Base-by-base conservation (phyloP, 2,888 invertebrate genomes). In the Eustalomyia histrio region DNA sequence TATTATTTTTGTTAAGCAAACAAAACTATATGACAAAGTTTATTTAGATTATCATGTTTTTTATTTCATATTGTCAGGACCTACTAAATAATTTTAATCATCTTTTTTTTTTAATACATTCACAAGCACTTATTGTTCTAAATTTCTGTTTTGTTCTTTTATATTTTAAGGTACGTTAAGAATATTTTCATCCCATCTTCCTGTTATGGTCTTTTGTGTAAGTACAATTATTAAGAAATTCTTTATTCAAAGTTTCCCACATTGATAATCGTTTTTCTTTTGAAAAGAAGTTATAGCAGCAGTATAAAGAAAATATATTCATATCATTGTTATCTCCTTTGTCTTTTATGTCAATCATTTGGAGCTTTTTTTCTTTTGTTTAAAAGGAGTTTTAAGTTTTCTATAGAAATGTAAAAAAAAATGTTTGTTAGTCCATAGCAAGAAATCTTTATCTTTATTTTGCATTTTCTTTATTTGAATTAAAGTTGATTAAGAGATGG, bases 331-430 rank as follows among this genome's bases (percentile, higher is more conserved):
- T 53, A 55, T 53, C 61, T 21, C 29, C 7, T 72, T 63, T 61
- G 21, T 61, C 55, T 61, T 79, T 75, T 52, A 65, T 75, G 75
- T 75, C 71, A 79, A 71, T 67, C 60, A 60, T 53, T 52, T 52
- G 5, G 50, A 58, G 43, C 18, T 60, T 76, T 61, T 12, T 57
- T 50, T 33, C 33, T 52, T 10, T 24, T 33, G 10, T 47, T 47
- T 29, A 0, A 61, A 63, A 63, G 29, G 63, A 29, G 50, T 63
- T 50, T 63, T 29, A 5, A 5, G n/a, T 47, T 47, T 47, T n/a
- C 16, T n/a, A 47, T 47, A 47, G 43, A 47, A 4, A 47, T n/a
- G 14, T 47, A 39, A n/a, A n/a, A n/a, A n/a, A n/a, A n/a, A n/a
- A 10, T 39, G 7, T 39, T 10, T 39, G 10, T 39, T 12, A 39